phyloP scores from a whole-genome alignment of 2,113 vertebrate genomes.

The Clarias gariepinus region DNA sequence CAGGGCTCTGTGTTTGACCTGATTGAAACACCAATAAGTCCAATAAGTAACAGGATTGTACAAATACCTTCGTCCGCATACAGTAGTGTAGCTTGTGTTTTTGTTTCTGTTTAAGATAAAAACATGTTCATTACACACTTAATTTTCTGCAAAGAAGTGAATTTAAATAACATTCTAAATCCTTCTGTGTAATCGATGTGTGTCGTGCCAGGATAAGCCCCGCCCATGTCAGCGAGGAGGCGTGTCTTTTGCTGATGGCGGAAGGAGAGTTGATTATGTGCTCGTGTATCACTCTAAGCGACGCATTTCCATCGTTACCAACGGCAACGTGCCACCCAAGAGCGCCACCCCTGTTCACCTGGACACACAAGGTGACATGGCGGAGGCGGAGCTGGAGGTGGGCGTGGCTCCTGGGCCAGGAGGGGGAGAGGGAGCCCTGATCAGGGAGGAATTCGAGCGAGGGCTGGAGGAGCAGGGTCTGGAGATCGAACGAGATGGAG shows the following conservation, averaged over 20 bases:
- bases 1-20: too few relatives aligned
- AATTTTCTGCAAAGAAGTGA: not conserved
- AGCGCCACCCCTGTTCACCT: slow-evolving; percentile 35
- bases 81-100: too few relatives aligned
- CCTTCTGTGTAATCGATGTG: not conserved
- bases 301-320: slow-evolving; percentile 74
- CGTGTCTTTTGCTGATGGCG: slow-evolving; percentile 84
- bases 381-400: slow-evolving; percentile 60
- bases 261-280: slow-evolving; percentile 91
- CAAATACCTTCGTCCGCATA: too few relatives aligned
- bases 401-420: slow-evolving; percentile 64
- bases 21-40: too few relatives aligned
- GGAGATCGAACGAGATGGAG: slow-evolving; percentile 86
- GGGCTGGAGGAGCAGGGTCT: slow-evolving; percentile 85
- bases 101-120: not conserved
- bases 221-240: slow-evolving; percentile 38
- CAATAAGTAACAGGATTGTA: too few relatives aligned
- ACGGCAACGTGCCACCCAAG: slow-evolving; percentile 70
- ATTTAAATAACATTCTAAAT: not conserved
- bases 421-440: slow-evolving; percentile 80
- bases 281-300: slow-evolving; percentile 89
- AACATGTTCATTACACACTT: not conserved
- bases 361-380: slow-evolving; percentile 49
- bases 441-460: slow-evolving; percentile 88
- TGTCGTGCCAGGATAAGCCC: slow-evolving; percentile 32